A percentile compares a stretch with the other conserved stretches of the same genome.
Evolutionary conservation across 1,140 invertebrate genomes (phyloP).

Genomic region (Scaptodrosophila lebanonensis): DNA sequence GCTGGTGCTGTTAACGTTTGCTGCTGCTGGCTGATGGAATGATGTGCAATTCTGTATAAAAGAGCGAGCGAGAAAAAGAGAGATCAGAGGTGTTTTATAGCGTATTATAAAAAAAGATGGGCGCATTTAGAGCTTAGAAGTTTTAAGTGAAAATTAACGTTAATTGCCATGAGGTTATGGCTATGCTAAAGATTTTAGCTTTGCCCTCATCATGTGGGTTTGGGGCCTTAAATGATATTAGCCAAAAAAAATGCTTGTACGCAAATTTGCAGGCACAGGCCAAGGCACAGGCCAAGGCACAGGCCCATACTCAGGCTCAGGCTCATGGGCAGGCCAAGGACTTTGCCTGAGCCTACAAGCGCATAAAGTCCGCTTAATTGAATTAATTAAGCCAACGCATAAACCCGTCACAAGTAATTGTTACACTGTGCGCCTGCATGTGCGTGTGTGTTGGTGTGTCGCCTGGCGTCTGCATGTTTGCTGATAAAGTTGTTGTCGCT

Average conservation of each 20-base stretch:
- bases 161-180: constrained; percentile 61
- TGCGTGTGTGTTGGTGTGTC: constrained; percentile 20
- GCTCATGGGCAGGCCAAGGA: no score
- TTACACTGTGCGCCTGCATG: constrained; percentile 27
- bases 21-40: constrained; percentile 46
- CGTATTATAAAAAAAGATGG: constrained; percentile 11
- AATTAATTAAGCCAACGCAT: constrained; percentile 71
- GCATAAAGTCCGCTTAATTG: constrained; percentile 69
- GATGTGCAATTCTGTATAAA: constrained; percentile 59
- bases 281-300: not conserved
- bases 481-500: constrained; percentile 55
- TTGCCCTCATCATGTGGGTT: no score
- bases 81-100: not conserved
- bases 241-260: constrained; percentile 23
- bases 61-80: constrained; percentile 6
- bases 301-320: constrained; percentile 2
- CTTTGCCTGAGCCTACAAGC: constrained; percentile 4
- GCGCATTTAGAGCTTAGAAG: constrained; percentile 41
- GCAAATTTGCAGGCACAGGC: constrained; percentile 6
- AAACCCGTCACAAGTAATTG: constrained; percentile 68
- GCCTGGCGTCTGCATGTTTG: constrained; percentile 36
- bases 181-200: constrained; percentile 1
- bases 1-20: constrained; percentile 20
- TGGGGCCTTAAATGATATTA: constrained; percentile 16
- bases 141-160: constrained; percentile 65